Evolutionary conservation across 1,140 invertebrate genomes (phyloP).

Genomic region (Solenopsis invicta): DNA sequence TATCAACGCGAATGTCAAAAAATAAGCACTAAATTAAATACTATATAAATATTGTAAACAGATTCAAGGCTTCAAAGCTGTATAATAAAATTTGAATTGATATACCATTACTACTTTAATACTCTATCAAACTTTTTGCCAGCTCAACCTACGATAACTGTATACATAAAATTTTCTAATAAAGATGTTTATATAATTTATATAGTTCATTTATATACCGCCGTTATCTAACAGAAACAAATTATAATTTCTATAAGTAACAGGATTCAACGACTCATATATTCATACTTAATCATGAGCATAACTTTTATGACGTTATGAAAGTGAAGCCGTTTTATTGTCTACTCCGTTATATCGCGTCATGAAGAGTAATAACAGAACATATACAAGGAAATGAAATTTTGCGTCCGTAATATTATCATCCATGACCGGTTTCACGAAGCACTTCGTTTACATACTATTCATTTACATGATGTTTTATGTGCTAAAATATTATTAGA

Average conservation of each 20-base stretch:
- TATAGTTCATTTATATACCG: not conserved
- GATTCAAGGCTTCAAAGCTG: not conserved
- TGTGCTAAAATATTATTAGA: not conserved
- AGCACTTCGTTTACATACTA: not conserved
- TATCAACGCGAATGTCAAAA: not conserved
- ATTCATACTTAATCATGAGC: not conserved
- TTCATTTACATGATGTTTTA: not conserved
- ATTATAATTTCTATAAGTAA: not conserved
- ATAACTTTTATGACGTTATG: slow-evolving; percentile 35
- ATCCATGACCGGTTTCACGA: not conserved
- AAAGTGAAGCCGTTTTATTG: slow-evolving; percentile 36
- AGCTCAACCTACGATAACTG: not conserved
- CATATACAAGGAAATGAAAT: slow-evolving; percentile 11
- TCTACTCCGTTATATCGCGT: slow-evolving; percentile 35
- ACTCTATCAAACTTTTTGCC: not conserved
- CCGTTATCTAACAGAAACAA: not conserved
- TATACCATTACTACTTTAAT: slow-evolving; percentile 1
- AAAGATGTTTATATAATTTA: not conserved
- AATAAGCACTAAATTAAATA: slow-evolving; percentile 22
- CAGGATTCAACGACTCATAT: slow-evolving; percentile 2
- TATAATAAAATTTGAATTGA: not conserved
- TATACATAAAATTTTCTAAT: not conserved
- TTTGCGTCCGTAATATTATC: not conserved
- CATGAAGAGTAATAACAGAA: not conserved
- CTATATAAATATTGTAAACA: slow-evolving; percentile 29